These are phyloP conservation scores for Drosophila ogumai DNA, from an alignment of 1,140 invertebrate genomes.

Conservation along the genomic window DNA sequence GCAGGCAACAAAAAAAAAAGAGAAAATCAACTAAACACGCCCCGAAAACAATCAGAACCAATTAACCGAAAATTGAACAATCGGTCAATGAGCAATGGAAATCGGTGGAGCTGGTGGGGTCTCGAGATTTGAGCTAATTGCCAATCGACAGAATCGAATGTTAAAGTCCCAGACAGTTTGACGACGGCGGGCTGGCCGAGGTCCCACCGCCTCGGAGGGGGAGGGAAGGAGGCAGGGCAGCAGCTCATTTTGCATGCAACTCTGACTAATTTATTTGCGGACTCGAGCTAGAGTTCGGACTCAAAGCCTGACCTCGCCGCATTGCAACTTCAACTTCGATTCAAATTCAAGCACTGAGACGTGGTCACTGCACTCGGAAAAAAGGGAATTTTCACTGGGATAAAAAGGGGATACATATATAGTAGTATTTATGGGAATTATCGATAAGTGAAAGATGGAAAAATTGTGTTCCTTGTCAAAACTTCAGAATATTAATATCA, in stretches of 20 bases:
- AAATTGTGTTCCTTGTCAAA: too few species aligned
- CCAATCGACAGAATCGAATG: conserved; percentile 69
- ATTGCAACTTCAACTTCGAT: conserved; percentile 44
- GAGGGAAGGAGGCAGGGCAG: background rate
- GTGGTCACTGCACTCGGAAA: background rate
- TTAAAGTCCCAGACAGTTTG: conserved; percentile 70
- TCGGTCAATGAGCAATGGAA: conserved; percentile 50
- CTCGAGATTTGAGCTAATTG: conserved; percentile 66
- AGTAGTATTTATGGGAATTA: too few species aligned
- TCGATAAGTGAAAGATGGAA: too few species aligned
- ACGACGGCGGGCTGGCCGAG: conserved; percentile 45
- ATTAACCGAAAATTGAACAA: conserved; percentile 82
- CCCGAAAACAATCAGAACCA: conserved; percentile 81
- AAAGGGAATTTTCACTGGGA: background rate
- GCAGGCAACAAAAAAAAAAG: conserved; percentile 6
- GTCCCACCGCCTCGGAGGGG: background rate
- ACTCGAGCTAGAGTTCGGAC: conserved; percentile 32
- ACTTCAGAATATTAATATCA: too few species aligned
- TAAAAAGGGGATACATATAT: too few species aligned
- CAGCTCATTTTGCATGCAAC: conserved; percentile 71
- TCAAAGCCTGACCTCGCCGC: conserved; percentile 44
- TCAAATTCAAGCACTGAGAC: conserved; percentile 19
- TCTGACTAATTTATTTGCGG: conserved; percentile 63
- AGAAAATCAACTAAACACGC: conserved; percentile 59
- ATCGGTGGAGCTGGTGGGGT: conserved; percentile 44